phyloP scores from a whole-genome alignment of 2,797 vertebrate species.

The Bradypus variegatus region DNA sequence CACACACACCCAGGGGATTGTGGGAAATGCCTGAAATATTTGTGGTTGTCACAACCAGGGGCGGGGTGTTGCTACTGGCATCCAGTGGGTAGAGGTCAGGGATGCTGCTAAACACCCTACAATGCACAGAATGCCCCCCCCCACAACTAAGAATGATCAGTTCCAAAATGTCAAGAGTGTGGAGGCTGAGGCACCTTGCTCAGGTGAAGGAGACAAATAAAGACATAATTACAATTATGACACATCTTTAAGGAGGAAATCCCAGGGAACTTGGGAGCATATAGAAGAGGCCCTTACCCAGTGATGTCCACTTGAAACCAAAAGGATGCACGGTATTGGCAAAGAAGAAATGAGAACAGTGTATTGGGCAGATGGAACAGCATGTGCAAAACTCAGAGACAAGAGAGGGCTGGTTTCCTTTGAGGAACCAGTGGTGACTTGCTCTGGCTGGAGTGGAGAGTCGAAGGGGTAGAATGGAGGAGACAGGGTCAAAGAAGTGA shows the following conservation, averaged over 20 bases:
- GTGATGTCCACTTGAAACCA: background rate
- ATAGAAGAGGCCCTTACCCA: background rate
- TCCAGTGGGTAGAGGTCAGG: background rate
- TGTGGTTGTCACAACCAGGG: background rate
- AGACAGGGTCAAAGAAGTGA: no score
- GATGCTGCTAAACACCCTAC: background rate
- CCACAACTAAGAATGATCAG: background rate
- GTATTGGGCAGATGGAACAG: background rate
- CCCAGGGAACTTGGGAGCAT: background rate
- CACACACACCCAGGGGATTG: background rate
- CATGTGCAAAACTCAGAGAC: accelerated
- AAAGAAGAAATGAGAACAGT: background rate
- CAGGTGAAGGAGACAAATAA: background rate
- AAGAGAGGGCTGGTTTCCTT: background rate
- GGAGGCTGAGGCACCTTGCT: background rate
- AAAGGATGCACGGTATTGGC: background rate
- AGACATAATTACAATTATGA: accelerated
- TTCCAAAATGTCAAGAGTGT: no score
- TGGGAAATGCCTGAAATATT: background rate
- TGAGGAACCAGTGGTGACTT: background rate
- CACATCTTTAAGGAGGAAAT: background rate
- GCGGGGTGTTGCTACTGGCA: background rate
- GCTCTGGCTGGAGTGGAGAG: background rate
- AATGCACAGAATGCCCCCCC: background rate
- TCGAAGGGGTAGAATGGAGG: no score